Conservation (phyloP, 2,888 invertebrate species). For the Sarcophaga variegata region DNA sequence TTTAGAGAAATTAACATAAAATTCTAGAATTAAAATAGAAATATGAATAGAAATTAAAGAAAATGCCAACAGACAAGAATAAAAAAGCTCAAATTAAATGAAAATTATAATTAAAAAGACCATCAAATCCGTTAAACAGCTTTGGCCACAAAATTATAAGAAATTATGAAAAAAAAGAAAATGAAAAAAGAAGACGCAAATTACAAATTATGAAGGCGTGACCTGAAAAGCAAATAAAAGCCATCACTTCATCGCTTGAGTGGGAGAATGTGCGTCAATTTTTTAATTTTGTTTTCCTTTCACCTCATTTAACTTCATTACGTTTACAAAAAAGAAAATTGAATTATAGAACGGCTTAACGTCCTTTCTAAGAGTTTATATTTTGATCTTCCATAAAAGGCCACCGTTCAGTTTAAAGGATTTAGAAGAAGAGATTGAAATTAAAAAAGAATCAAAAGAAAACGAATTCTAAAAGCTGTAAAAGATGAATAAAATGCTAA, state of each 20-base stretch:
- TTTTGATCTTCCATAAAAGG: background rate
- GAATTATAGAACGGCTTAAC: background rate
- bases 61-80: background rate
- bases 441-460: background rate
- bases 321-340: background rate
- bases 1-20: background rate
- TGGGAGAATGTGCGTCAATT: background rate
- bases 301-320: background rate
- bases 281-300: background rate
- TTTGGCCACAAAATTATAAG: background rate
- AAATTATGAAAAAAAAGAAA: background rate
- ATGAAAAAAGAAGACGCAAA: background rate
- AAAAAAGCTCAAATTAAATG: background rate
- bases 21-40: background rate
- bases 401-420: background rate
- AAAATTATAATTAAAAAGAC: background rate
- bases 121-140: background rate
- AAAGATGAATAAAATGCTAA: background rate
- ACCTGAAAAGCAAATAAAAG: background rate
- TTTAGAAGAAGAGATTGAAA: background rate
- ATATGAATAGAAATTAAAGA: background rate
- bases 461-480: background rate
- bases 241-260: background rate
- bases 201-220: background rate
- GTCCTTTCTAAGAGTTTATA: background rate